Percentiles rank a stretch among this genome's conserved stretches.
These are phyloP conservation scores for Myiotriccus ornatus DNA, from an alignment of 2,797 vertebrate genomes.

Conservation along the genomic window DNA sequence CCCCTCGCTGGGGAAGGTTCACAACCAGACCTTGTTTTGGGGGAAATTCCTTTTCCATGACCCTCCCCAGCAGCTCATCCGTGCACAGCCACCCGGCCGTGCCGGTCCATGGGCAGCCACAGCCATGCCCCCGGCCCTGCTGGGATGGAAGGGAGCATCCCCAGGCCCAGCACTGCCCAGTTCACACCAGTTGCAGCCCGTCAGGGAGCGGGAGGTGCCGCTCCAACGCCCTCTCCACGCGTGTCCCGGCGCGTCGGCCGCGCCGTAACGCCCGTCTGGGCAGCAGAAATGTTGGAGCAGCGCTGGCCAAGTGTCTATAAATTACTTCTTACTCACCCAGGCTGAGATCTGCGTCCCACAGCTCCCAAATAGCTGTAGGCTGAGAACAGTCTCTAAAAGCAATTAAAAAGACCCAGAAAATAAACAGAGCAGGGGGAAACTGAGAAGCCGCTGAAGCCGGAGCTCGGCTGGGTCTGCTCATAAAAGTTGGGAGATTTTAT, in stretches of 20 bases:
- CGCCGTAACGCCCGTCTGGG: background rate
- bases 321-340: background rate
- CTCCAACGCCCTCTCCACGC: background rate
- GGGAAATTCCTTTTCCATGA: background rate
- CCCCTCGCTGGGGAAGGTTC: background rate
- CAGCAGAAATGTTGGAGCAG: background rate
- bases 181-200: background rate
- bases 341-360: background rate
- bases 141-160: background rate
- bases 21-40: background rate
- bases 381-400: background rate
- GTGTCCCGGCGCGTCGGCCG: background rate
- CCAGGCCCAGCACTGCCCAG: background rate
- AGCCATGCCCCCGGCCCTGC: rapidly evolving
- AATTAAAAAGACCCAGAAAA: background rate
- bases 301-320: background rate
- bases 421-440: background rate
- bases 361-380: conserved; percentile 19
- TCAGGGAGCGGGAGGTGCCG: background rate
- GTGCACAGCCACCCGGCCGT: background rate
- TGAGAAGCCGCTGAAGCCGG: rapidly evolving
- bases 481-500: rapidly evolving
- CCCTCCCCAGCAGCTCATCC: background rate
- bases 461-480: background rate
- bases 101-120: background rate